Conservation (phyloP, 2,797 vertebrate genomes). For the Dendrocincla tyrannina region DNA sequence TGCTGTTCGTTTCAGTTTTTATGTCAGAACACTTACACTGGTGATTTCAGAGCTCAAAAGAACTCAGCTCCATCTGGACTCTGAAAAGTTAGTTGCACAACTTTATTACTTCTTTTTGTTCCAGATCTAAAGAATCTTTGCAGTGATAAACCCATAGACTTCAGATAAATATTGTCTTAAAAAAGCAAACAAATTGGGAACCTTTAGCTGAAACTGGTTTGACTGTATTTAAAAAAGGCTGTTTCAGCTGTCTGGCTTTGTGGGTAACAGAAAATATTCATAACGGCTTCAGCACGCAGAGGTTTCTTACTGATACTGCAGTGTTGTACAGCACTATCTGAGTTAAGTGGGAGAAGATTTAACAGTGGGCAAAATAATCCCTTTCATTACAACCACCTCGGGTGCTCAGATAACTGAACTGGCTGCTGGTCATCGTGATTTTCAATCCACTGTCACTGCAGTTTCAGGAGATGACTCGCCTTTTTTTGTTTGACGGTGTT, state of each 20-base stretch:
- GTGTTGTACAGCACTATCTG: background rate
- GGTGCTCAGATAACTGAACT: background rate
- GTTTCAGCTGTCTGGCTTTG: background rate
- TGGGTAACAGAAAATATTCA: background rate
- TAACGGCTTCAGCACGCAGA: background rate
- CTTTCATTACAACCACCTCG: background rate
- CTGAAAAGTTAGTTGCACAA: background rate
- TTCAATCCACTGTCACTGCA: background rate
- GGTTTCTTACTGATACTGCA: background rate
- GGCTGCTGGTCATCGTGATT: background rate
- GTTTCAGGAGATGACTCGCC: background rate
- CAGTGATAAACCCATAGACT: background rate
- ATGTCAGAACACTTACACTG: background rate
- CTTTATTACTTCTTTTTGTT: background rate
- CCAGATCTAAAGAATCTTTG: background rate
- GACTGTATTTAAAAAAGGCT: background rate
- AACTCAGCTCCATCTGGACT: background rate
- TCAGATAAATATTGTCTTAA: background rate
- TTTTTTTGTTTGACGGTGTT: background rate
- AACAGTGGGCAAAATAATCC: background rate
- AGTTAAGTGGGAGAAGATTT: background rate
- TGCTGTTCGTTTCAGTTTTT: background rate
- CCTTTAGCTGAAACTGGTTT: background rate
- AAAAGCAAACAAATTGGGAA: background rate
- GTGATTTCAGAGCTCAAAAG: background rate